phyloP scores from a whole-genome alignment of 2,888 invertebrate species.

The Neocrepidodera transversa region DNA sequence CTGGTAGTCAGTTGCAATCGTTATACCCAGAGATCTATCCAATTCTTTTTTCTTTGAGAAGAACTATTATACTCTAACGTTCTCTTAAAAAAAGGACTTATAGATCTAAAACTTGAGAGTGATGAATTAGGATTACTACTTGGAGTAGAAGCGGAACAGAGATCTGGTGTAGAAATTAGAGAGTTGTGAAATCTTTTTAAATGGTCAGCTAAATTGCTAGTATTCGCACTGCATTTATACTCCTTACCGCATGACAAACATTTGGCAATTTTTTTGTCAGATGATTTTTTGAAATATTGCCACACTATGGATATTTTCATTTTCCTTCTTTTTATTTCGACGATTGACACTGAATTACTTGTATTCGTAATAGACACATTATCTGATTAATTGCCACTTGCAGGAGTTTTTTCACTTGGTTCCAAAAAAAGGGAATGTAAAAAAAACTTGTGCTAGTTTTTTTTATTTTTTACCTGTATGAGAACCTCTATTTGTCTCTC shows the following conservation, averaged over 20 bases:
- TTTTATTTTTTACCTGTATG: background rate
- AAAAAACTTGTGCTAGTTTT: background rate
- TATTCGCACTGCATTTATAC: conserved; percentile 31
- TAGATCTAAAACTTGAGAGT: conserved; percentile 11
- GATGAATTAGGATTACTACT: background rate
- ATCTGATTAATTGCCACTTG: conserved; percentile 10
- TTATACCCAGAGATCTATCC: conserved; percentile 4
- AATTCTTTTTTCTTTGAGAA: no score
- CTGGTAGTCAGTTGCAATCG: conserved; percentile 18
- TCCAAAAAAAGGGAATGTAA: conserved; percentile 1
- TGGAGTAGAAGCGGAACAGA: no score
- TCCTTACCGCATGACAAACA: conserved; percentile 27
- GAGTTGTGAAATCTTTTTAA: conserved; percentile 21
- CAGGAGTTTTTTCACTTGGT: conserved; percentile 1
- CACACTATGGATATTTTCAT: conserved; percentile 24
- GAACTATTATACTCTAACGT: conserved; percentile 15
- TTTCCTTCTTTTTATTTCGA: background rate
- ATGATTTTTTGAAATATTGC: conserved; percentile 31
- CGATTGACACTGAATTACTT: no score
- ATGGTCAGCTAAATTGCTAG: conserved; percentile 28
- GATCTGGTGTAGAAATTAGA: conserved; percentile 1
- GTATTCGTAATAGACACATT: background rate
- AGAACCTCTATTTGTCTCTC: conserved; percentile 2
- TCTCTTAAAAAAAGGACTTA: conserved; percentile 30
- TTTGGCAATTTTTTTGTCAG: conserved; percentile 30